Evolutionary conservation across 2,113 vertebrate genomes (phyloP).

Genomic region (Anseranas semipalmata): DNA sequence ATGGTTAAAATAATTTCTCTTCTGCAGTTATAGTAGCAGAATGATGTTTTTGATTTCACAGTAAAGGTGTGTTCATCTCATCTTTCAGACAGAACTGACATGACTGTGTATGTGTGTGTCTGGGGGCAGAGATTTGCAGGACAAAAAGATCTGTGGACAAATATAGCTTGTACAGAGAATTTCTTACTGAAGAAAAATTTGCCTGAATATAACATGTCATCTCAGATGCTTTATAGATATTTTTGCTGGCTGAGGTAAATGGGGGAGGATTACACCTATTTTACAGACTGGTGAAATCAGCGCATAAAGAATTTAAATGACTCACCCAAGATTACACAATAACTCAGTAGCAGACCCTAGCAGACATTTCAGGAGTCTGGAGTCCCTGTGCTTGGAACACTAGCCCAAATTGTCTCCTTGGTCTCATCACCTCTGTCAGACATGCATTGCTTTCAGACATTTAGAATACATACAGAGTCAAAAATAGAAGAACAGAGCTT

Average conservation of each 20-base stretch:
- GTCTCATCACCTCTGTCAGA: not conserved
- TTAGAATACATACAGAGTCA: not conserved
- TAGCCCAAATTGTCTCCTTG: not conserved
- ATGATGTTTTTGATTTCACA: slow-evolving; percentile 32
- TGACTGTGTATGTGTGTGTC: not conserved
- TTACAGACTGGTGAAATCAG: slow-evolving; percentile 46
- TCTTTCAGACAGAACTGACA: slow-evolving; percentile 17
- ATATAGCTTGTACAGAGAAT: not conserved
- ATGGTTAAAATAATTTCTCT: not conserved
- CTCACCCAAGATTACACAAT: slow-evolving; percentile 33
- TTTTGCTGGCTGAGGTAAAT: slow-evolving; percentile 50
- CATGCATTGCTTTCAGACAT: not conserved
- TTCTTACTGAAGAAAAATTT: slow-evolving; percentile 4
- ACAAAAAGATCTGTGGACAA: slow-evolving; percentile 34
- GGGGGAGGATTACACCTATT: slow-evolving; percentile 49
- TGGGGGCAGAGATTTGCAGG: slow-evolving; percentile 18
- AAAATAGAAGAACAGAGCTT: slow-evolving; percentile 39
- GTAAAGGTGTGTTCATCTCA: slow-evolving; percentile 13
- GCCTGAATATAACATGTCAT: not conserved
- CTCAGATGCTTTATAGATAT: slow-evolving; percentile 48
- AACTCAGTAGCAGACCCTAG: slow-evolving; percentile 31
- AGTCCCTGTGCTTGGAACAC: not conserved
- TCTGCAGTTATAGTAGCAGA: not conserved
- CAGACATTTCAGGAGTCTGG: not conserved
- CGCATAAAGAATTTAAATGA: slow-evolving; percentile 44